These are phyloP conservation scores for Oceanodroma tethys DNA, from an alignment of 2,113 vertebrate genomes.

Conservation along the genomic window DNA sequence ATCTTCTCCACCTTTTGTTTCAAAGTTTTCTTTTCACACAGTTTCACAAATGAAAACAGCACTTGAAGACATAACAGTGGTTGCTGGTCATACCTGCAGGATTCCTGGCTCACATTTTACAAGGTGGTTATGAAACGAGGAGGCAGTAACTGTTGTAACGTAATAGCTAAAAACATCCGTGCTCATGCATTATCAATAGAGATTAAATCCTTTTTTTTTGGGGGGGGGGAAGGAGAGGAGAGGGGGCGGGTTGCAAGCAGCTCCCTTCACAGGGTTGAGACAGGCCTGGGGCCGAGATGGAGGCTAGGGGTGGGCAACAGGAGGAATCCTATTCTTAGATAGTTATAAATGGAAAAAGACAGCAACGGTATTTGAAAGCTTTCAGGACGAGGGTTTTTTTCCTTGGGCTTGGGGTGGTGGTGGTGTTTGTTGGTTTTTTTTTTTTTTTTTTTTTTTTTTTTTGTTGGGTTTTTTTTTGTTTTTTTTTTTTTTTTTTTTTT, in stretches of 20 bases:
- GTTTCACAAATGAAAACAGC: neutral
- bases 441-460: neutral
- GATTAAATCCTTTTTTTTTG: neutral
- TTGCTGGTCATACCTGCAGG: neutral
- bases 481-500: neutral
- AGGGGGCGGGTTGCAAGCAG: neutral
- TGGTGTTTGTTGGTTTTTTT: too few species aligned
- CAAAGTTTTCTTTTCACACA: neutral
- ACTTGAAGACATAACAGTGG: neutral
- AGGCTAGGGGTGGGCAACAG: neutral
- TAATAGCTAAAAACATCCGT: neutral
- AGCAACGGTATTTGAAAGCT: neutral
- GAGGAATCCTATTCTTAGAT: neutral
- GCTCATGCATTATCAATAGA: neutral
- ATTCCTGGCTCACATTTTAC: neutral
- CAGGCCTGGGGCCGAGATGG: neutral
- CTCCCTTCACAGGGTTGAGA: neutral
- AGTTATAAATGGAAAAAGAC: neutral
- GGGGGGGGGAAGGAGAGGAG: neutral
- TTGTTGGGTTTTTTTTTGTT: neutral
- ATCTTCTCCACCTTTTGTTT: neutral
- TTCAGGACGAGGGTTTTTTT: neutral
- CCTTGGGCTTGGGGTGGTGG: too few species aligned
- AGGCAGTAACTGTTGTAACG: neutral
- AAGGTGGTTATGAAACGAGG: neutral